Evolutionary conservation across 1,140 invertebrate genomes (phyloP), one percentile per base, ranked within the genome.

Genomic region (Camponotus vicinus): DNA sequence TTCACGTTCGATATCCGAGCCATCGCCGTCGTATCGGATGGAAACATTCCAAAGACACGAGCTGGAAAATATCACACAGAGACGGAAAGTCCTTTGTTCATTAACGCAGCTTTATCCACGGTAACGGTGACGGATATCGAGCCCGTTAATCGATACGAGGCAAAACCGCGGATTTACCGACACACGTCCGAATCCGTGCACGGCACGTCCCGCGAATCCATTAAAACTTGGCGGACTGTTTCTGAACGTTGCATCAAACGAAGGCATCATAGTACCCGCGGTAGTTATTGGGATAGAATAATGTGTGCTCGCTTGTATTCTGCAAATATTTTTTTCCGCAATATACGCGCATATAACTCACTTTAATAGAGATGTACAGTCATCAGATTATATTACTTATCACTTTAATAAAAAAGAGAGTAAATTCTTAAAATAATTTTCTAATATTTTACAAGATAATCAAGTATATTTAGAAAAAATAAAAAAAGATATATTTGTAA

Each of bases 191-290:
- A 71, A 63, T 55, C 13, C 13, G 52, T 71, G 59, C 27, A 73
- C 55, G 52, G 55, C 40, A 49, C 55, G 79, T 75, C 69, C 69
- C 69, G 79, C 69, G 79, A 83, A 83, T 83, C 79, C 69, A 83
- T 83, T 83, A 83, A 83, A 83, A 83, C 79, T 83, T 83, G 55
- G 55, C 79, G 79, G 70, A 83, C 69, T 73, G 79, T 83, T 83
- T 83, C 79, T 75, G 69, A 83, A 83, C 79, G 79, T 70, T 49
- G 69, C 69, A 83, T 83, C 79, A 83, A 83, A 83, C 79, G 79
- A 61, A 83, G 40, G 79, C 79, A 21, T 61, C 69, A 18, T 37
- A n/a, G 55, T 37, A 73, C 52, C 34, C 37, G 67, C 27, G 79
- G 18, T 13, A 45, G 79, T 49, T 83, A 83, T 83, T 61, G 69